Evolutionary conservation across 2,888 invertebrate genomes (phyloP), one percentile per base, ranked within the genome.

Genomic region (Drosophila putrida): DNA sequence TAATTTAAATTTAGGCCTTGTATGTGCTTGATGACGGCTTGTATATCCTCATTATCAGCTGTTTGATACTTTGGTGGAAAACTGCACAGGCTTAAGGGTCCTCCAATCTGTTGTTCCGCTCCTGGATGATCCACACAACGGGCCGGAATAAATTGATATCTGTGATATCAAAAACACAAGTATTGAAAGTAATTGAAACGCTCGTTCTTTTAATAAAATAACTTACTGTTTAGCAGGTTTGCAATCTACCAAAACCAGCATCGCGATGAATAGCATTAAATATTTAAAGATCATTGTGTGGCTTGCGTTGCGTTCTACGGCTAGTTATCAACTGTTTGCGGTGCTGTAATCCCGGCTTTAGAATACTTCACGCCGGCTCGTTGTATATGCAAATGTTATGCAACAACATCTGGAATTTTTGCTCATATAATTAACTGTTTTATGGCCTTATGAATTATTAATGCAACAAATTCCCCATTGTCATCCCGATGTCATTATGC

Each of bases 21-120:
- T 38, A 87, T 82, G 13, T 81, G 71, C 28, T 85, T 68, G 10
- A 87, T 76, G 1, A 83, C 73, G 0, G 82, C 88, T 35, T 87
- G 49, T n/a, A 86, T 80, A 15, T 87, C 78, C 28, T 77, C 77
- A 5, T 70, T 60, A 15, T 77, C 66, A 4, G 84, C 67, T 1
- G 51, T 20, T 6, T 66, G 54, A 68, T 84, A 63, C 4, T 71
- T 58, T 0, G 88, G 88, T 10, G 82, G 76, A 54, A 84, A 82
- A 8, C 66, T 81, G 66, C 87, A 84, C 3, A 87, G 36, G 9
- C 71, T 81, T 5, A 84, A 50, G 0, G 77, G 75, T 2, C 81
- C 82, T 8, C 75, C 75, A 35, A 83, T 60, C 55, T 78, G 53
- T 9, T 70, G 43, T 13, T 82, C 72, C 0, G 71, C 75, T 4